Conservation (phyloP, 2,888 invertebrate genomes). For the Zele albiditarsus region DNA sequence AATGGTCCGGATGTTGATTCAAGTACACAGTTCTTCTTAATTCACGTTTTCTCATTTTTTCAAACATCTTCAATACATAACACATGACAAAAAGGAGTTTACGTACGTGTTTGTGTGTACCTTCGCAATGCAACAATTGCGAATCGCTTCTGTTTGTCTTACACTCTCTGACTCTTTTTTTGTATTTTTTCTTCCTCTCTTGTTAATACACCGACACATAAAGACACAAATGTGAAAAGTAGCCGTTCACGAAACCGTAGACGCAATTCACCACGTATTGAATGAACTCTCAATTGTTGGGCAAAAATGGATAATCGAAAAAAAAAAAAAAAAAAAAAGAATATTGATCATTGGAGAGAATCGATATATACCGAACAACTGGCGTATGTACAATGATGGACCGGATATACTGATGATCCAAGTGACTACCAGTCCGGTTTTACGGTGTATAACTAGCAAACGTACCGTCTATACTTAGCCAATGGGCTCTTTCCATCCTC, state of each 20-base stretch:
- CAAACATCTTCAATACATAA: too few species aligned
- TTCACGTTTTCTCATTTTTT: too few species aligned
- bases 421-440: slow-evolving; percentile 53
- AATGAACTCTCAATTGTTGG: neutral
- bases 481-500: slow-evolving; percentile 64
- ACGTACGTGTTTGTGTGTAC: neutral
- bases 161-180: neutral
- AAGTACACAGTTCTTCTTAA: too few species aligned
- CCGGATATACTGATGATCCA: slow-evolving; percentile 63
- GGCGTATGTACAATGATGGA: slow-evolving; percentile 52
- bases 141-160: neutral
- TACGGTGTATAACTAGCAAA: slow-evolving; percentile 49
- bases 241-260: neutral
- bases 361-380: slow-evolving; percentile 37
- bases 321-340: slow-evolving; percentile 25
- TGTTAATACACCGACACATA: neutral
- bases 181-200: neutral
- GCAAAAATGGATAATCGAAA: neutral
- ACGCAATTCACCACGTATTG: neutral
- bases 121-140: neutral
- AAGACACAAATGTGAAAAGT: neutral
- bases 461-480: slow-evolving; percentile 64
- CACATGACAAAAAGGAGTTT: neutral
- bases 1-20: too few species aligned
- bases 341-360: neutral